phyloP scores from a whole-genome alignment of 1,140 invertebrate species.

The Bombus affinis region DNA sequence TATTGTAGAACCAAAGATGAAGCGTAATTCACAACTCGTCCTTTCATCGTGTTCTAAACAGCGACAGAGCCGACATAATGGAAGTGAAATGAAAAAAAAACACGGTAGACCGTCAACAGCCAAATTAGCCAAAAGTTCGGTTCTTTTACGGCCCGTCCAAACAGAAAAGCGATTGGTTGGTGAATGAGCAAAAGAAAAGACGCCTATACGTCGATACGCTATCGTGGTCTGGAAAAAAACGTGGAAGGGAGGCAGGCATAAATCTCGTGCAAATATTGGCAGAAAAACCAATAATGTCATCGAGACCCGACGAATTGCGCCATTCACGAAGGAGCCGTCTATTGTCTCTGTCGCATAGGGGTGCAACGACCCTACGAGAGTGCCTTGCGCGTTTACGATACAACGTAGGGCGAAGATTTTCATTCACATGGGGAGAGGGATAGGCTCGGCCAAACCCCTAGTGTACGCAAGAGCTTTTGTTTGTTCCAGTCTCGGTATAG shows the following conservation, averaged over 20 bases:
- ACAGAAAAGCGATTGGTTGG: neutral
- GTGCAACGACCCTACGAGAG: slow-evolving; percentile 41
- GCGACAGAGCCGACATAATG: neutral
- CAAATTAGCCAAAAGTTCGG: neutral
- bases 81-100: neutral
- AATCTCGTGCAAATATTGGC: slow-evolving; percentile 56
- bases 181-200: neutral
- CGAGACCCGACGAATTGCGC: slow-evolving; percentile 50
- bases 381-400: slow-evolving; percentile 45
- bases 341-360: slow-evolving; percentile 42
- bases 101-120: neutral
- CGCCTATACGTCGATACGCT: neutral
- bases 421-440: slow-evolving; percentile 11
- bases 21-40: neutral
- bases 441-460: neutral
- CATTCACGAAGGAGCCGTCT: slow-evolving; percentile 47
- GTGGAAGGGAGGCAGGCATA: neutral
- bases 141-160: no score
- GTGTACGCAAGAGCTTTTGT: slow-evolving; percentile 11
- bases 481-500: neutral
- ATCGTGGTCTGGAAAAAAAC: neutral
- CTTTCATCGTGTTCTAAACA: neutral
- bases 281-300: slow-evolving; percentile 56
- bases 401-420: slow-evolving; percentile 42
- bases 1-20: no score